phyloP scores from a whole-genome alignment of 2,888 invertebrate species.

The Mythimna albipuncta region DNA sequence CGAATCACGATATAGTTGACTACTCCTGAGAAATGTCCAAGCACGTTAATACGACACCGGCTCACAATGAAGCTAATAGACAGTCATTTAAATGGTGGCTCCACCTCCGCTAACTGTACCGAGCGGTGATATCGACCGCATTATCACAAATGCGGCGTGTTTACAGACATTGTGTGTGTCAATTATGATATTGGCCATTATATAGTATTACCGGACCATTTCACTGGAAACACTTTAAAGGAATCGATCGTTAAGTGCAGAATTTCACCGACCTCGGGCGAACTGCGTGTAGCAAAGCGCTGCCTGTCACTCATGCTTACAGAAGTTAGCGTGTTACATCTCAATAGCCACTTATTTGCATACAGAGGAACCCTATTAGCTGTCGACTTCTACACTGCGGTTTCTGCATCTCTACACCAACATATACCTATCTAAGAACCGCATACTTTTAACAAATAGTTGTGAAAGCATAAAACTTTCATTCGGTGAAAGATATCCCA shows the following conservation, averaged over 20 bases:
- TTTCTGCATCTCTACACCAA: slow-evolving; percentile 41
- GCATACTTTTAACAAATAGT: slow-evolving; percentile 50
- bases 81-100: slow-evolving; percentile 63
- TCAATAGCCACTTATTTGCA: slow-evolving; percentile 75
- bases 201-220: slow-evolving; percentile 73
- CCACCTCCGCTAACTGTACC: slow-evolving; percentile 64
- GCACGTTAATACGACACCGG: slow-evolving; percentile 47
- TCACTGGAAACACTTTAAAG: slow-evolving; percentile 75
- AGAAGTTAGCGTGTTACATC: slow-evolving; percentile 74
- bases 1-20: slow-evolving; percentile 36
- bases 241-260: slow-evolving; percentile 73
- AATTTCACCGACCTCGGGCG: slow-evolving; percentile 75
- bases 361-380: slow-evolving; percentile 68
- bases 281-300: slow-evolving; percentile 65
- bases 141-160: slow-evolving; percentile 67
- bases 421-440: slow-evolving; percentile 15
- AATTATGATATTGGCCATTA: slow-evolving; percentile 75
- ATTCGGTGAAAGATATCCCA: slow-evolving; percentile 64
- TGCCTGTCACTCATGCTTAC: slow-evolving; percentile 80
- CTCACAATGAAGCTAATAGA: slow-evolving; percentile 59
- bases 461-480: slow-evolving; percentile 56
- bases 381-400: slow-evolving; percentile 57
- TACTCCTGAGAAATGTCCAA: slow-evolving; percentile 60
- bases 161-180: slow-evolving; percentile 71
- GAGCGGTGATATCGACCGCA: slow-evolving; percentile 59